Base-by-base conservation (phyloP, 2,797 vertebrate genomes). In the Danio jaintianensis region DNA sequence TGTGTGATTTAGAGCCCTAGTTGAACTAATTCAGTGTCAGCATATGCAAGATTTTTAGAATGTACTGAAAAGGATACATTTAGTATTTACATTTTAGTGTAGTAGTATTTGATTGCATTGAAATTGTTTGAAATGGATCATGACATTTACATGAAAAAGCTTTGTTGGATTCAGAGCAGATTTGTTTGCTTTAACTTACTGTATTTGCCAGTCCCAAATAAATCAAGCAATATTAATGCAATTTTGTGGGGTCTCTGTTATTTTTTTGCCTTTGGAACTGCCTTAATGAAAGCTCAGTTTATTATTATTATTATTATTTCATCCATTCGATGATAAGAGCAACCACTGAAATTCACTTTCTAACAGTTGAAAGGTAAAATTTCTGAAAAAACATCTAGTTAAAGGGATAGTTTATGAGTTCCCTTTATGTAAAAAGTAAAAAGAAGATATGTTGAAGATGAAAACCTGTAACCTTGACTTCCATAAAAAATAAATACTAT, bases 151-250 rank as follows among this genome's bases (percentile, higher is more conserved):
- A 22, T 53, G 4, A 40, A 69, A 56, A 36, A 4, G 4, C n/a
- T 55, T 42, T 42, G 10, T 42, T 42, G 10, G 38, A 13, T 71
- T 71, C 20, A 71, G 12, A 47, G n/a, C 7, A 22, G 67, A 56
- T 4, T 7, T 56, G 16, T 53, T 70, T 13, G 38, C 3, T 45
- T 72, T 56, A 43, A 58, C 0, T 1, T 4, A 45, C 69, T 40
- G 22, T 20, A 36, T 56, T 78, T 43, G 11, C 2, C 11, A 47
- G 53, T n/a, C 12, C 42, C 7, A 52, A 78, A 78, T 78, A 48
- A 78, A 78, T 59, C 29, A 50, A 10, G 11, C 5, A 15, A 11
- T 43, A 16, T 16, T n/a, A 9, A 55, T 47, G 10, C 16, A n/a
- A 58, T 56, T 11, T 36, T 56, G 7, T 68, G 53, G 2, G 12